phyloP scores from a whole-genome alignment of 2,797 vertebrate species.

The Halcyon chelicuti region DNA sequence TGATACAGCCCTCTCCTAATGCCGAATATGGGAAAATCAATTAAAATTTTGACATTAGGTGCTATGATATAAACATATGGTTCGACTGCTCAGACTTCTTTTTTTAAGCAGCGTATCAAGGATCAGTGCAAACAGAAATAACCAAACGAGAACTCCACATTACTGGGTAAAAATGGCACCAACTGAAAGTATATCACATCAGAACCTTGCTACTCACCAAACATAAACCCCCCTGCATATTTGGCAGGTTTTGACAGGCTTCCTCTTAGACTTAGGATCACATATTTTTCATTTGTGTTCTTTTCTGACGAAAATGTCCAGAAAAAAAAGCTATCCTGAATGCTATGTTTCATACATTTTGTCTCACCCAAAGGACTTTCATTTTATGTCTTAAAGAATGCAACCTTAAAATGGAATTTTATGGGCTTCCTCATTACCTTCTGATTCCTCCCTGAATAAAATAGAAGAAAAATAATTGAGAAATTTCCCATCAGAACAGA shows the following conservation, averaged over 20 bases:
- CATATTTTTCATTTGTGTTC: neutral
- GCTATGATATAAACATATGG: constrained; percentile 65
- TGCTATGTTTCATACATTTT: neutral
- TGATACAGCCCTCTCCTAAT: constrained; percentile 74
- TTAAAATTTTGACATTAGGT: constrained; percentile 71
- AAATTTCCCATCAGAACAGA: neutral
- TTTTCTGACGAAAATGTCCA: constrained; percentile 13
- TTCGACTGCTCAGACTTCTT: constrained; percentile 19
- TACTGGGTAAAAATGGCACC: neutral
- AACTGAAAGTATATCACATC: neutral
- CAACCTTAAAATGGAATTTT: constrained; percentile 61
- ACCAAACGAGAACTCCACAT: neutral
- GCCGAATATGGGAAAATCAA: constrained; percentile 73
- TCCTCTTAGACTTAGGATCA: neutral
- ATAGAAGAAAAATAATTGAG: neutral
- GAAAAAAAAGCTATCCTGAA: neutral
- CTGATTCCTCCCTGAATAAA: neutral
- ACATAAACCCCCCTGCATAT: neutral
- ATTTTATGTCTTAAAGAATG: constrained; percentile 33
- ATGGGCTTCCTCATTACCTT: constrained; percentile 4
- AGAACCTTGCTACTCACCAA: neutral
- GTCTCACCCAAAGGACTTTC: neutral
- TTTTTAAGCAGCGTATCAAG: constrained; percentile 16
- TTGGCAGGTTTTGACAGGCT: neutral
- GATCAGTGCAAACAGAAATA: neutral